Percentiles rank a stretch among this genome's conserved stretches.
Conservation (phyloP, 2,888 invertebrate genomes). For the Iselma pallidipennis region DNA sequence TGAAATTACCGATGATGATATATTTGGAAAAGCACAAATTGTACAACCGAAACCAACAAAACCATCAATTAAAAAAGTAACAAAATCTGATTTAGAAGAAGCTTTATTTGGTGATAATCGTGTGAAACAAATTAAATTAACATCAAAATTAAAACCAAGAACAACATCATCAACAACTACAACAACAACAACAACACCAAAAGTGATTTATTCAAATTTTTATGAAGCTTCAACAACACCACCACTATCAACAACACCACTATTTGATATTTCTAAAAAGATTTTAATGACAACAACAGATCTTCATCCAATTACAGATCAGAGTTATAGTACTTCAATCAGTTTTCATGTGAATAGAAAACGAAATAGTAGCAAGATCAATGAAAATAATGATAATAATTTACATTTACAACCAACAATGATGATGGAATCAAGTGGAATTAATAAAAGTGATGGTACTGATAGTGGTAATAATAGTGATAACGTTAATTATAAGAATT, state of each 20-base stretch:
- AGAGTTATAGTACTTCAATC: constrained; percentile 60
- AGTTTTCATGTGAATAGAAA: constrained; percentile 59
- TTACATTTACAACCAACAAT: constrained; percentile 24
- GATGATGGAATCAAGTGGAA: neutral
- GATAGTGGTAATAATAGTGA: too few relatives aligned
- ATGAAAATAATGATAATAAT: constrained; percentile 30
- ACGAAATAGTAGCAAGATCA: constrained; percentile 25
- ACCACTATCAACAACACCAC: neutral
- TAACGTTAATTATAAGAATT: constrained; percentile 34
- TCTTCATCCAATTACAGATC: constrained; percentile 49
- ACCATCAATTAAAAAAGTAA: constrained; percentile 25
- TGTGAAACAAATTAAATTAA: constrained; percentile 17
- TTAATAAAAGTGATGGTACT: neutral
- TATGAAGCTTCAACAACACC: constrained; percentile 39
- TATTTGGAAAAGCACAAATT: constrained; percentile 37
- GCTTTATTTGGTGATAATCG: constrained; percentile 35
- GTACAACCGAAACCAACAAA: constrained; percentile 14
- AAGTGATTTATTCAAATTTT: constrained; percentile 47
- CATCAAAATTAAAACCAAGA: constrained; percentile 15
- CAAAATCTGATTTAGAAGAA: constrained; percentile 35
- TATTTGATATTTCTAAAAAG: constrained; percentile 10
- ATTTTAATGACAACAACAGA: constrained; percentile 27
- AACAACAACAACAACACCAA: constrained; percentile 20
- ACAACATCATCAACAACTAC: constrained; percentile 8
- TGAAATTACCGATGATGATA: constrained; percentile 41